These are phyloP conservation scores for Pithys albifrons DNA, from an alignment of 2,113 vertebrate species.

Conservation along the genomic window DNA sequence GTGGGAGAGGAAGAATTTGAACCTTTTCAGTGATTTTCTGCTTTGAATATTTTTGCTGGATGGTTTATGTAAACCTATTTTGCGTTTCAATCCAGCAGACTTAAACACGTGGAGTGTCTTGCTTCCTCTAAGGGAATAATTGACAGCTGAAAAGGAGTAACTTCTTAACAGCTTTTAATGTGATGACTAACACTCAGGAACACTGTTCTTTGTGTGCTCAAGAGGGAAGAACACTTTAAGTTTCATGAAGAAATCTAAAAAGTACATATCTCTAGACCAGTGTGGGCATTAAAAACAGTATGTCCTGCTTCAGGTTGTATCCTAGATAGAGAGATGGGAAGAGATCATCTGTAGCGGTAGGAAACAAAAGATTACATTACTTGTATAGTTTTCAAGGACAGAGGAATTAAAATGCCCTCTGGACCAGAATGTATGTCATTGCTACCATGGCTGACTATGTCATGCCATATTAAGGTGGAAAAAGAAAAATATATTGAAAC, in stretches of 20 bases:
- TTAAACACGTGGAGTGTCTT: neutral
- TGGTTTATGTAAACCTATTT: neutral
- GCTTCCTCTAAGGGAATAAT: neutral
- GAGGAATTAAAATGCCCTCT: neutral
- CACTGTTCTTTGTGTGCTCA: neutral
- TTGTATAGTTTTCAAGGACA: neutral
- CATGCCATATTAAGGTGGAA: neutral
- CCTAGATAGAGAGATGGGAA: neutral
- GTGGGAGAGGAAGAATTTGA: neutral
- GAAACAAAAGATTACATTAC: neutral
- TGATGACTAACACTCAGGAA: neutral
- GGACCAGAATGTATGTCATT: neutral
- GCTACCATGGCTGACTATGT: neutral
- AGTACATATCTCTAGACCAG: neutral
- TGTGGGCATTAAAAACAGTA: neutral
- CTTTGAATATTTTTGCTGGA: neutral
- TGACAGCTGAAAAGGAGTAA: neutral
- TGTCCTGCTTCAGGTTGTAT: neutral
- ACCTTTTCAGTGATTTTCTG: neutral
- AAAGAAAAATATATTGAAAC: neutral
- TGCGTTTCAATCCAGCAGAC: accelerated
- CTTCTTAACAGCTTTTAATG: neutral
- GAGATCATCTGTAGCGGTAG: neutral
- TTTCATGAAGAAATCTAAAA: neutral
- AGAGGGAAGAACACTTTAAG: neutral